Evolutionary conservation across 2,888 invertebrate species (phyloP).

Genomic region (Lucinisca nassula): DNA sequence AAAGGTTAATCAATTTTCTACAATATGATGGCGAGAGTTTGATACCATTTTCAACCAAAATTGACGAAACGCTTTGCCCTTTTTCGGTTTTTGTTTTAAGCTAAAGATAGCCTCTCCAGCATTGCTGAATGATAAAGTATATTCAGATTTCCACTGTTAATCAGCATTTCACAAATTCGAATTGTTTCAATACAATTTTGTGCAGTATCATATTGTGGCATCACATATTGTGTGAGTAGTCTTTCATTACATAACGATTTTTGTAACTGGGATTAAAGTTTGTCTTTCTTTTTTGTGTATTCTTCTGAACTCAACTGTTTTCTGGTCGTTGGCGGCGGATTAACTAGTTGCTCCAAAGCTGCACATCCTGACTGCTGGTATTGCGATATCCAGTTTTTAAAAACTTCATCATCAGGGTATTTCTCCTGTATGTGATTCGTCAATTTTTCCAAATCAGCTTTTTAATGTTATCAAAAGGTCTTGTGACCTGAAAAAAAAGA

Average conservation of each 20-base stretch:
- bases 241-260: background rate
- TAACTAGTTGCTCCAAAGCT: background rate
- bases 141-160: too few relatives aligned
- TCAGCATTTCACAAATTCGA: too few relatives aligned
- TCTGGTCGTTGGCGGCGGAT: background rate
- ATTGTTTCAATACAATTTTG: background rate
- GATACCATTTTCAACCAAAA: too few relatives aligned
- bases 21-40: too few relatives aligned
- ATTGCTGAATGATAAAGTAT: too few relatives aligned
- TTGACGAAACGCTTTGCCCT: too few relatives aligned
- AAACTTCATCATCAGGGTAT: background rate
- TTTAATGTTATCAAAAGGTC: background rate
- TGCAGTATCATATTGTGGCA: background rate
- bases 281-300: background rate
- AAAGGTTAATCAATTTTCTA: too few relatives aligned
- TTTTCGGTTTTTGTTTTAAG: too few relatives aligned
- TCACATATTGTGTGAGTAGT: background rate
- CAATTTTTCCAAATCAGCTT: background rate
- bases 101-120: too few relatives aligned
- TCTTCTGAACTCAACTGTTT: background rate
- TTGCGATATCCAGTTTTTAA: background rate
- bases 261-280: background rate
- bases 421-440: background rate
- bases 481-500: background rate
- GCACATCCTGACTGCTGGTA: background rate